These are phyloP conservation scores for Aviceda subcristata DNA, from an alignment of 2,113 vertebrate genomes.

Conservation along the genomic window DNA sequence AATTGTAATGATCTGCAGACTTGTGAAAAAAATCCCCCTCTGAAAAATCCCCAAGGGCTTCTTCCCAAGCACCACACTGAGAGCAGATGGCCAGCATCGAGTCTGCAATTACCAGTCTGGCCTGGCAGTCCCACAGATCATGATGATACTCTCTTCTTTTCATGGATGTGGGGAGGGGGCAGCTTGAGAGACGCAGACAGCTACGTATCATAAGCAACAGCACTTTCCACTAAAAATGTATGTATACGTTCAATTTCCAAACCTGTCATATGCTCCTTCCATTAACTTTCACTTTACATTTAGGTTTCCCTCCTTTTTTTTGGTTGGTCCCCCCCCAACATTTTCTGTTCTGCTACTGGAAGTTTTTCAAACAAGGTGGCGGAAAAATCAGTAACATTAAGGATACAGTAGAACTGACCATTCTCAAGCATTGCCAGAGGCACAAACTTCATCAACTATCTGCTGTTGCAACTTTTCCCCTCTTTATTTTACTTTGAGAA, in stretches of 20 bases:
- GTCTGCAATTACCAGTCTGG: background rate
- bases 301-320: background rate
- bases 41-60: background rate
- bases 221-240: background rate
- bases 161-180: background rate
- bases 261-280: background rate
- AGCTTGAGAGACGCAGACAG: background rate
- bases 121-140: background rate
- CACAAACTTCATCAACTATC: background rate
- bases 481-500: background rate
- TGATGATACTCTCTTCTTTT: background rate
- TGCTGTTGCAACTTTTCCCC: background rate
- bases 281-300: background rate
- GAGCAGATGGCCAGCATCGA: constrained; percentile 19
- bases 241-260: background rate
- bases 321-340: background rate
- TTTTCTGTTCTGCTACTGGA: background rate
- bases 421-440: accelerated
- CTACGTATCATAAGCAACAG: background rate
- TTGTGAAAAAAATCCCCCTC: background rate
- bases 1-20: background rate
- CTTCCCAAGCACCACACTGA: background rate
- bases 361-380: background rate
- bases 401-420: background rate
- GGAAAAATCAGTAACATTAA: background rate